Percentiles rank a stretch among this genome's conserved stretches.
Evolutionary conservation across 2,113 vertebrate genomes (phyloP).

Genomic region (Sminthopsis crassicaudata): DNA sequence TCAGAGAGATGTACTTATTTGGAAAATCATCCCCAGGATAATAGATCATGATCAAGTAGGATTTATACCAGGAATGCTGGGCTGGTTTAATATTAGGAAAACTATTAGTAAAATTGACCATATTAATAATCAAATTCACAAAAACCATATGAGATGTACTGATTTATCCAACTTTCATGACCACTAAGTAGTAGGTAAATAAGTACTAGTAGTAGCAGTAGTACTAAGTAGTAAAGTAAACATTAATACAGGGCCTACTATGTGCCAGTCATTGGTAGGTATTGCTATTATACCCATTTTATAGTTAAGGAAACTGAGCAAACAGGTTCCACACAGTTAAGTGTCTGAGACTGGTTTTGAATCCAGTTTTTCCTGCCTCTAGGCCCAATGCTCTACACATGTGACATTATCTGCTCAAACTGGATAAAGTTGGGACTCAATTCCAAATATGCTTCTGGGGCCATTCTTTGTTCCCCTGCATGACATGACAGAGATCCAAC

Average conservation of each 20-base stretch:
- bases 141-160: too few relatives aligned
- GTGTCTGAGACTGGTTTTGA: background rate
- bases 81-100: too few relatives aligned
- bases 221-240: background rate
- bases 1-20: background rate
- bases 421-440: background rate
- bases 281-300: background rate
- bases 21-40: too few relatives aligned
- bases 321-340: background rate
- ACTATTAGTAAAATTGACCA: too few relatives aligned
- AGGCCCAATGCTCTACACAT: background rate
- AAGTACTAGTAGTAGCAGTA: too few relatives aligned
- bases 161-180: background rate
- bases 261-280: background rate
- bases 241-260: background rate
- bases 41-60: too few relatives aligned
- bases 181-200: background rate
- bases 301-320: background rate
- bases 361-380: background rate
- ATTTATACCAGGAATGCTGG: too few relatives aligned
- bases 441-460: background rate
- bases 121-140: too few relatives aligned
- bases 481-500: background rate
- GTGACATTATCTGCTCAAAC: background rate
- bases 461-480: background rate